Base-by-base conservation (phyloP, 2,888 invertebrate genomes). In the Chironomus riparius region DNA sequence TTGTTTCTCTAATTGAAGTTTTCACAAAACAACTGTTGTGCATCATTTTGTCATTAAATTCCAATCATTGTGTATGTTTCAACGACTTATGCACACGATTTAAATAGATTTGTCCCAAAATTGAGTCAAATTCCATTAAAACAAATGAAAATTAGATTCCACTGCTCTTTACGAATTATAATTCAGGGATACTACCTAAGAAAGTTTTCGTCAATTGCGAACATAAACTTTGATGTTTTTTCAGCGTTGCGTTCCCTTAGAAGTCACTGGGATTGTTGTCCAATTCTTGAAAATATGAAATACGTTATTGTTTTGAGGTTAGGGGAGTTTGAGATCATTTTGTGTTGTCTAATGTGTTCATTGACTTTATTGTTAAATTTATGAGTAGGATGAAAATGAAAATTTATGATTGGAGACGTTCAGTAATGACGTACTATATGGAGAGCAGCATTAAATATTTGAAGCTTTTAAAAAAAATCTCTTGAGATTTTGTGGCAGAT, bases 121-220 rank as follows among this genome's bases (percentile, higher is more conserved):
- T 65, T 65, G 24, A 7, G 21, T 21, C 22, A 65, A 65, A 24
- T 65, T 65, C 65, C 65, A 24, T 65, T 10, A 24, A 65, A 65
- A 65, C 24, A 65, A 65, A 65, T 65, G 65, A 65, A 65, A 65
- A 65, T 65, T 22, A 65, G 12, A 65, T 65, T 65, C 21, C 65
- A 24, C 65, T 65, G 65, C 65, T 65, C 65, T 22, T 24, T 13
- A 65, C 18, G 65, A 65, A 65, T 65, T 24, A 65, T 13, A 65
- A 22, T 24, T 65, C 10, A 24, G 65, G 65, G 65, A 24, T 24
- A 21, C 65, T 65, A 5, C 6, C 22, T 13, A 10, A 3, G 22
- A 65, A 22, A 24, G 2, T 13, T 65, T 24, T 13, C 13, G 3
- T 10, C 13, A 65, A 65, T 21, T 65, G 65, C 65, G 65, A 65